Evolutionary conservation across 2,888 invertebrate species (phyloP).

Genomic region (Drosophila aldrichi): DNA sequence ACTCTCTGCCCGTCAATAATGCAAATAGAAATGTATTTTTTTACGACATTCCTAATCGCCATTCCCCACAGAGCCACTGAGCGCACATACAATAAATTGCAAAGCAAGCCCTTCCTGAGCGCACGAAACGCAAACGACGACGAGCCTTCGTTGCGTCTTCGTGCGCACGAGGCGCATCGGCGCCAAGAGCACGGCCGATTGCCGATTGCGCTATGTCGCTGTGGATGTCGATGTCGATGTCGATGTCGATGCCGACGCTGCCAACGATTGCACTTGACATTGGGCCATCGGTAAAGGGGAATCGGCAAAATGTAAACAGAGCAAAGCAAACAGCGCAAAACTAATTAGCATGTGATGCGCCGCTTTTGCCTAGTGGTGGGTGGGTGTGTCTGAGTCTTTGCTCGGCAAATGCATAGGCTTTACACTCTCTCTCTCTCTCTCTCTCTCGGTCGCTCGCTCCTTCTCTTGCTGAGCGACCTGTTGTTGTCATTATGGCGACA

Average conservation of each 20-base stretch:
- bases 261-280: slow-evolving; percentile 64
- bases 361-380: slow-evolving; percentile 54
- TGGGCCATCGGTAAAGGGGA: slow-evolving; percentile 36
- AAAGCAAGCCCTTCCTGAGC: slow-evolving; percentile 25
- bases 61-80: neutral
- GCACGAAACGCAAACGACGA: slow-evolving; percentile 6
- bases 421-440: neutral
- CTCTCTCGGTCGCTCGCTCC: neutral
- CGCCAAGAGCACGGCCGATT: slow-evolving; percentile 27
- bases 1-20: slow-evolving; percentile 16
- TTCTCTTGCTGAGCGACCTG: slow-evolving; percentile 16
- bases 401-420: slow-evolving; percentile 12
- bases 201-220: neutral
- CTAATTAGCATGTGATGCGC: slow-evolving; percentile 73
- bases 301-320: slow-evolving; percentile 59
- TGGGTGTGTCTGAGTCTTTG: slow-evolving; percentile 59
- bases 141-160: slow-evolving; percentile 28
- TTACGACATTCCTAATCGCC: slow-evolving; percentile 23
- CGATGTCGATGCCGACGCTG: slow-evolving; percentile 2
- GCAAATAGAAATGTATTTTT: slow-evolving; percentile 14
- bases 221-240: slow-evolving; percentile 9
- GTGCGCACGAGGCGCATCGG: slow-evolving; percentile 33
- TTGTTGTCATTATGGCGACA: slow-evolving; percentile 64
- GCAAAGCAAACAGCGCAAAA: slow-evolving; percentile 52
- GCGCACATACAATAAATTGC: slow-evolving; percentile 10